Percentiles rank a stretch among this genome's conserved stretches.
Conservation (phyloP, 1,140 invertebrate species). For the Microplitis mediator region DNA sequence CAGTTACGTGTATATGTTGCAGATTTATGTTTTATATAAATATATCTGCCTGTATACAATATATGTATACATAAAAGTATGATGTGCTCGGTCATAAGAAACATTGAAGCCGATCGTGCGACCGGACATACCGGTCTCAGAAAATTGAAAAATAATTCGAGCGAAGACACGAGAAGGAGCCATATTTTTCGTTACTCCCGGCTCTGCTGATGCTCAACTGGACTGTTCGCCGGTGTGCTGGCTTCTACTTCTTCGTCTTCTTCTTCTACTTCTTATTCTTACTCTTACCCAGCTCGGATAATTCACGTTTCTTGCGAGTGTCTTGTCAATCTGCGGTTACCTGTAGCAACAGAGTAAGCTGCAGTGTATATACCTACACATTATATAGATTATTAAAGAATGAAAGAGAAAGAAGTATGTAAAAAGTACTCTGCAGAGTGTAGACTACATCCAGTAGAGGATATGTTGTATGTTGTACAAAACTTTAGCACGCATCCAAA, state of each 20-base stretch:
- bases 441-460: too few relatives aligned
- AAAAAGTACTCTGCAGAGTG: background rate
- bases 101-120: constrained; percentile 28
- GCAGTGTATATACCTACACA: too few relatives aligned
- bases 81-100: constrained; percentile 14
- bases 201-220: background rate
- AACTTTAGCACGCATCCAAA: constrained; percentile 17
- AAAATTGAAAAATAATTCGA: constrained; percentile 35
- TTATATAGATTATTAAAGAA: background rate
- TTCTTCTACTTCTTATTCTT: background rate
- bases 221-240: too few relatives aligned
- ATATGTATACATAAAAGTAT: background rate
- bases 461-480: background rate
- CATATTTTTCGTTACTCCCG: constrained; percentile 19
- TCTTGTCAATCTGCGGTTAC: constrained; percentile 32
- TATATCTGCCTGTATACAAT: background rate
- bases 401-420: background rate
- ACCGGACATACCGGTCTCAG: constrained; percentile 29
- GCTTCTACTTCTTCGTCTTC: too few relatives aligned
- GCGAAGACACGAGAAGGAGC: constrained; percentile 29
- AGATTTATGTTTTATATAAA: background rate
- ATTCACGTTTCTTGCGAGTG: constrained; percentile 35
- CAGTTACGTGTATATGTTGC: background rate
- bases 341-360: constrained; percentile 5
- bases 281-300: constrained; percentile 7